phyloP scores from a whole-genome alignment of 2,113 vertebrate species.

The Oreochromis spilurus region DNA sequence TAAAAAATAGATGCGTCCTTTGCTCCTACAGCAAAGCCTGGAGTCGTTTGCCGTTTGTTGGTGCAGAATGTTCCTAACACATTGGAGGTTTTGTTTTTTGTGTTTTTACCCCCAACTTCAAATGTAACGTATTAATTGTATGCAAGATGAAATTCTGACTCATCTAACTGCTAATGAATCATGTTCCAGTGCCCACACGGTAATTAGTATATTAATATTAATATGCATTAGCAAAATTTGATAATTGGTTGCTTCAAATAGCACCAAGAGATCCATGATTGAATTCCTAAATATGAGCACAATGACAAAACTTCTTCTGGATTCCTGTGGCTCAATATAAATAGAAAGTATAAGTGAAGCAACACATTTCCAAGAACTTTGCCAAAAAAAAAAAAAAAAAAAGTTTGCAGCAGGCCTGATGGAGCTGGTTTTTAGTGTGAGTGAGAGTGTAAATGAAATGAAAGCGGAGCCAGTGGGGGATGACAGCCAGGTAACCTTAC shows the following conservation, averaged over 20 bases:
- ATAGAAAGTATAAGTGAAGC: not conserved
- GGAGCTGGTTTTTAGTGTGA: not conserved
- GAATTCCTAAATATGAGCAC: not conserved
- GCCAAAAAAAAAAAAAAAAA: not conserved
- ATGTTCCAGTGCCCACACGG: not conserved
- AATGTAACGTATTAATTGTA: not conserved
- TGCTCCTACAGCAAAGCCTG: slow-evolving; percentile 25
- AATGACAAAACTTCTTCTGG: not conserved
- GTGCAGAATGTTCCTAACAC: slow-evolving; percentile 17
- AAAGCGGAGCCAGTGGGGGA: slow-evolving; percentile 36
- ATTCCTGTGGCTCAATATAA: not conserved
- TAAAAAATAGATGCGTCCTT: slow-evolving; percentile 34
- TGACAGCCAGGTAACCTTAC: slow-evolving; percentile 62
- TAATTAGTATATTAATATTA: slow-evolving; percentile 24
- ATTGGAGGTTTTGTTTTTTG: not conserved
- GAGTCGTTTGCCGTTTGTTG: slow-evolving; percentile 2
- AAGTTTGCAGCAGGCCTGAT: not conserved
- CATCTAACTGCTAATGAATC: slow-evolving; percentile 30
- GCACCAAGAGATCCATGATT: not conserved
- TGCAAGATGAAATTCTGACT: slow-evolving; percentile 11
- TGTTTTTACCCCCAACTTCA: not conserved
- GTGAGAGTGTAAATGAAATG: slow-evolving; percentile 37
- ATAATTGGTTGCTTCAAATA: not conserved
- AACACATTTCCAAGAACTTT: not conserved
- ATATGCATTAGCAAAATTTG: slow-evolving; percentile 25